A percentile compares a stretch with the other conserved stretches of the same genome.
phyloP scores from a whole-genome alignment of 2,888 invertebrate genomes.

The Macropis europaea region DNA sequence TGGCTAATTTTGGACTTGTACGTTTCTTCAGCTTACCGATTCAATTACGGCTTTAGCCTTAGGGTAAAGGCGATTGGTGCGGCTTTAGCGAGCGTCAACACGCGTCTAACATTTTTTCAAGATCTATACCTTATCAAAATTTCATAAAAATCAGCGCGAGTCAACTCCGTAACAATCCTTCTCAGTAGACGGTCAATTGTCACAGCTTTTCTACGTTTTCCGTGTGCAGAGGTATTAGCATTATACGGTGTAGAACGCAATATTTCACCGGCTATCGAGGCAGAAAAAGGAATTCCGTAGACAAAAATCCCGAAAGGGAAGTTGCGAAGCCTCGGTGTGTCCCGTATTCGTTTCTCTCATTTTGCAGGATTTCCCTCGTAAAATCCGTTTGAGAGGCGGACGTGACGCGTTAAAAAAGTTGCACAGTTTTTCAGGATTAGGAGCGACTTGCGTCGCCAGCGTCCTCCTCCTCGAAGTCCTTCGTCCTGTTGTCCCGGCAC shows the following conservation, averaged over 20 bases:
- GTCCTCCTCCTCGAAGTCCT: background rate
- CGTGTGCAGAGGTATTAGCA: too few species aligned
- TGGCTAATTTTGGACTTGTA: too few species aligned
- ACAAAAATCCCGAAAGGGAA: conserved; percentile 4
- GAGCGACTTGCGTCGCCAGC: background rate
- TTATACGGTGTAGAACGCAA: background rate
- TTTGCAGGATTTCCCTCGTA: conserved; percentile 6
- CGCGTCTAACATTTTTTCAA: too few species aligned
- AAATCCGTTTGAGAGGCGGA: conserved; percentile 21
- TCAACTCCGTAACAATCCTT: too few species aligned
- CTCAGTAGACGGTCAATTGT: too few species aligned
- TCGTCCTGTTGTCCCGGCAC: conserved; percentile 1
- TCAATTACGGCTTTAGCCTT: too few species aligned
- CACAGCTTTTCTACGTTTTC: too few species aligned
- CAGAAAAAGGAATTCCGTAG: background rate
- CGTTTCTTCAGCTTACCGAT: too few species aligned
- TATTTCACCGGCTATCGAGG: background rate
- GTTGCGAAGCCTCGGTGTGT: conserved; percentile 7
- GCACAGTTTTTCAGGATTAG: conserved; percentile 68
- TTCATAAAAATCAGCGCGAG: too few species aligned
- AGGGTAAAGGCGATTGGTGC: too few species aligned
- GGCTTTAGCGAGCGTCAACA: too few species aligned
- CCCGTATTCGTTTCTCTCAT: background rate
- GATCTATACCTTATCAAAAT: too few species aligned
- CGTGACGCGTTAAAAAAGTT: conserved; percentile 62